phyloP scores from a whole-genome alignment of 2,797 vertebrate genomes.

The Moxostoma hubbsi region DNA sequence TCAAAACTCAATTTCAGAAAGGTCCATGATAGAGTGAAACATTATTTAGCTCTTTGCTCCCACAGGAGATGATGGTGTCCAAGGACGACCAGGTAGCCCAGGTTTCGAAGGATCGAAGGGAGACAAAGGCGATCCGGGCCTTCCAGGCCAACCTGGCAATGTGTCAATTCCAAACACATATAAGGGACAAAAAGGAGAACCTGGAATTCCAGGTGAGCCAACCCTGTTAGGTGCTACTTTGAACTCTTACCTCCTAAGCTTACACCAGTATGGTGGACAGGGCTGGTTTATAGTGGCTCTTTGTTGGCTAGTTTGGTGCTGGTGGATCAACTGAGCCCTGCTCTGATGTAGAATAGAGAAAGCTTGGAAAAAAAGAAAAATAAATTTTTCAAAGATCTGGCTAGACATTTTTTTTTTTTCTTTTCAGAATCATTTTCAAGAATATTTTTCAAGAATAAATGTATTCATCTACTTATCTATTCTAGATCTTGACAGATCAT shows the following conservation, averaged over 20 bases:
- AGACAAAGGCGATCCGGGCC: constrained; percentile 78
- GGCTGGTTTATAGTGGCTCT: too few species aligned
- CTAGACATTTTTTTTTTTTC: too few species aligned
- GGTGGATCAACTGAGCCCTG: too few species aligned
- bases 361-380: too few species aligned
- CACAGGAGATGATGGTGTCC: constrained; percentile 86
- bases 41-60: neutral
- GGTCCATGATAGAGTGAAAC: neutral
- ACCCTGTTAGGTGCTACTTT: neutral
- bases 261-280: neutral
- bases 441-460: too few species aligned
- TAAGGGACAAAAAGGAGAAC: constrained; percentile 81
- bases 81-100: constrained; percentile 76
- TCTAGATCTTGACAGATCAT: too few species aligned
- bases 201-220: constrained; percentile 74
- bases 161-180: fast-evolving
- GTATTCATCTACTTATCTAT: too few species aligned
- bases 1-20: neutral
- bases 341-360: too few species aligned
- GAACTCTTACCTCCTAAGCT: neutral
- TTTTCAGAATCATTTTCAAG: too few species aligned
- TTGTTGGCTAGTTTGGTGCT: too few species aligned
- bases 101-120: constrained; percentile 72
- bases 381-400: too few species aligned
- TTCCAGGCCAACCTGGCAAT: constrained; percentile 75